Conservation (phyloP, 2,113 vertebrate genomes). For the Grammomys surdaster region DNA sequence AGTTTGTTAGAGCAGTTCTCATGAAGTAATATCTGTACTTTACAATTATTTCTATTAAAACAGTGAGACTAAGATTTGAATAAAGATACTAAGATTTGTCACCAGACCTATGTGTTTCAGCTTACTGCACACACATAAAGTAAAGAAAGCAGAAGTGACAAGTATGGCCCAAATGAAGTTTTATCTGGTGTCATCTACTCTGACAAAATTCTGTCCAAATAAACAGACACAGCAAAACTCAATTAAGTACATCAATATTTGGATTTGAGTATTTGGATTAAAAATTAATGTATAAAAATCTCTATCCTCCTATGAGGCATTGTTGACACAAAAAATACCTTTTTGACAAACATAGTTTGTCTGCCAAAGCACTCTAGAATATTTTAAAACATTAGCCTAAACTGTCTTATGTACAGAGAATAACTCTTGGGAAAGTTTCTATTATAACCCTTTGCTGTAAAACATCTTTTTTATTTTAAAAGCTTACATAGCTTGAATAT, state of each 20-base stretch:
- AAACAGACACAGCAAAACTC: slow-evolving; percentile 78
- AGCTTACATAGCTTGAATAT: background rate
- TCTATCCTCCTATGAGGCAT: slow-evolving; percentile 73
- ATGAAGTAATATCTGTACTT: slow-evolving; percentile 20
- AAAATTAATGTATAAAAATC: slow-evolving; percentile 82
- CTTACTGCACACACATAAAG: slow-evolving; percentile 37
- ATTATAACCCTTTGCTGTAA: slow-evolving; percentile 62
- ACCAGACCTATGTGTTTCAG: background rate
- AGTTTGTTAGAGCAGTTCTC: slow-evolving; percentile 5
- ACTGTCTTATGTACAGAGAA: slow-evolving; percentile 68
- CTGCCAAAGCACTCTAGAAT: slow-evolving; percentile 75
- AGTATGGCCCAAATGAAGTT: slow-evolving; percentile 52
- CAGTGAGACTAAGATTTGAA: slow-evolving; percentile 12
- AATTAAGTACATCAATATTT: slow-evolving; percentile 84
- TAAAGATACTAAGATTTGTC: slow-evolving; percentile 43
- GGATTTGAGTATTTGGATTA: slow-evolving; percentile 83
- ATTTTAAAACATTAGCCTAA: slow-evolving; percentile 77
- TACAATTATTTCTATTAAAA: slow-evolving; percentile 51
- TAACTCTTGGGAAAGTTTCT: slow-evolving; percentile 66
- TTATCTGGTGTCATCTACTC: slow-evolving; percentile 76
- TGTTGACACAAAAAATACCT: slow-evolving; percentile 84
- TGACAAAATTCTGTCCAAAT: slow-evolving; percentile 79
- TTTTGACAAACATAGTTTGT: slow-evolving; percentile 79
- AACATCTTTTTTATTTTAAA: slow-evolving; percentile 62
- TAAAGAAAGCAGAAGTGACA: slow-evolving; percentile 44